Evolutionary conservation across 2,113 vertebrate species (phyloP).

Genomic region (Hiodon alosoides): DNA sequence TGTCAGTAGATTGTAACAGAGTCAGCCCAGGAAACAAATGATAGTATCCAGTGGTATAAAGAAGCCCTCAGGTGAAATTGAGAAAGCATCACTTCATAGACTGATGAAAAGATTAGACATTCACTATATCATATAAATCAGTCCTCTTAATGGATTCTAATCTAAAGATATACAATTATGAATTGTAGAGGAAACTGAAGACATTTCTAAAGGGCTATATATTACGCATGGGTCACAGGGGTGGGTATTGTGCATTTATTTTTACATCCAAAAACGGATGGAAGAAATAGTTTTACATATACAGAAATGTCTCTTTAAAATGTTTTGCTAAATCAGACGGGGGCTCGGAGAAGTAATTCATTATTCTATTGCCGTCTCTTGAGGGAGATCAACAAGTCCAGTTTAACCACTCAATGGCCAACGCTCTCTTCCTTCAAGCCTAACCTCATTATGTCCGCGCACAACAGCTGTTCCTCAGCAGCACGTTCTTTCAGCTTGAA

Average conservation of each 20-base stretch:
- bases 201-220: neutral
- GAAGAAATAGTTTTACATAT: neutral
- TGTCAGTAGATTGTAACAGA: too few species aligned
- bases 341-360: conserved; percentile 15
- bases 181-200: neutral
- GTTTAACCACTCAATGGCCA: conserved; percentile 16
- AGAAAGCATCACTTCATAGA: neutral
- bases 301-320: neutral
- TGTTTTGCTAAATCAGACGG: neutral
- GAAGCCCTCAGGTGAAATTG: neutral
- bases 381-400: conserved; percentile 23
- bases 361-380: conserved; percentile 16
- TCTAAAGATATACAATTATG: neutral
- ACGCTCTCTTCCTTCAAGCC: neutral
- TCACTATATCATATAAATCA: neutral
- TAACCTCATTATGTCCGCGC: conserved; percentile 26
- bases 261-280: neutral
- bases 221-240: neutral
- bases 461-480: conserved; percentile 16
- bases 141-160: neutral
- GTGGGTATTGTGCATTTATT: too few species aligned
- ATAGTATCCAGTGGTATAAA: neutral
- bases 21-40: too few species aligned
- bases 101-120: neutral
- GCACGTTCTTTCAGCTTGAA: conserved; percentile 20